Evolutionary conservation across 2,797 vertebrate genomes (phyloP), one percentile per base, ranked within the genome.

Genomic region (Notamacropus eugenii): DNA sequence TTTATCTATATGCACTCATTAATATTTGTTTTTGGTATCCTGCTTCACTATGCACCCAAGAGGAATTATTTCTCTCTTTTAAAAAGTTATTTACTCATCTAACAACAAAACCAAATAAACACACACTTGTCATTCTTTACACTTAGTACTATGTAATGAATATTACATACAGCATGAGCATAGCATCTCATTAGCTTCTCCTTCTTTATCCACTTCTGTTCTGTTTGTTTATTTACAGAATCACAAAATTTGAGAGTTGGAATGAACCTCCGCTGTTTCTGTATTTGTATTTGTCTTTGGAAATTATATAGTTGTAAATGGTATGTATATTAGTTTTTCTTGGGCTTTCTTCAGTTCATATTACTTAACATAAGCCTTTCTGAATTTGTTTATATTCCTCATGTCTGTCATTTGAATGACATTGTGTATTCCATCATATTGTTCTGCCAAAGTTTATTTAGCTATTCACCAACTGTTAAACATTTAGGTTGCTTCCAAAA

Each of bases 381-480:
- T 24, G 22, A 40, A 13, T 92, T 4, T 55, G 50, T 82, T 94
- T 5, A 46, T 95, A 50, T 91, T 95, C 93, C 40, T 92, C 54
- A 27, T 96, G 12, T 34, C 55, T n/a, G 24, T 92, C 52, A 94
- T 58, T 93, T 91, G 57, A 95, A 90, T 46, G 54, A 10, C 31
- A 92, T 1, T 40, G 31, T 93, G 22, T 52, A 74, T 62, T 93
- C 50, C n/a, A 96, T 28, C 56, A 40, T 57, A 93, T 82, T 74
- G n/a, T 16, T 22, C 67, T 74, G 67, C 67, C 13, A 82, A 93
- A 56, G 92, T n/a, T 74, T 93, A 95, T 92, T 92, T 94, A 87
- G 29, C 14, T 92, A 54, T 34, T 27, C 1, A 4, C 57, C 16
- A 93, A 93, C 59, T 56, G 57, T 74, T 93, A 16, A 94, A 46